These are phyloP conservation scores for Carcharodon carcharias DNA, from an alignment of 2,797 vertebrate species.

Conservation along the genomic window DNA sequence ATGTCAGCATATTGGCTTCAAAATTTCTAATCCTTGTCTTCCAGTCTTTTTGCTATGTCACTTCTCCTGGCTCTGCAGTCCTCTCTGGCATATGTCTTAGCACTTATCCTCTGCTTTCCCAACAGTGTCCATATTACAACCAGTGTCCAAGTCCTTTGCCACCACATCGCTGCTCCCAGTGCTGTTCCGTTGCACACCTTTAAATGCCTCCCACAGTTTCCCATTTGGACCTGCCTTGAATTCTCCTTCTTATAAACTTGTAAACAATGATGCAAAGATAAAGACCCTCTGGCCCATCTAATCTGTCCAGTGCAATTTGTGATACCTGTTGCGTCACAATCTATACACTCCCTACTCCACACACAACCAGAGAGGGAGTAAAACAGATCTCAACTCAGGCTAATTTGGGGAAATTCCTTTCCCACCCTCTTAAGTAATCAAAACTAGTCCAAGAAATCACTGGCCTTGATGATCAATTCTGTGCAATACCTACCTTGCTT, in stretches of 20 bases:
- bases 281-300: neutral
- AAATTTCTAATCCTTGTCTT: neutral
- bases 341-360: neutral
- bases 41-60: neutral
- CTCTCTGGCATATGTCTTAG: neutral
- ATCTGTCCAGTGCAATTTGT: neutral
- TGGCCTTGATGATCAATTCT: neutral
- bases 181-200: neutral
- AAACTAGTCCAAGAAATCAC: neutral
- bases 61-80: neutral
- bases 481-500: neutral
- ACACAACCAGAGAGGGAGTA: neutral
- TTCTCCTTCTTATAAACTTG: no score
- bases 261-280: neutral
- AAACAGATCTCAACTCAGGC: neutral
- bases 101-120: neutral
- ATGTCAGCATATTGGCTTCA: neutral
- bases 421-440: neutral
- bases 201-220: neutral
- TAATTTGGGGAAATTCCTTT: neutral
- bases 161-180: neutral
- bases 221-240: neutral
- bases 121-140: neutral
- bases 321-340: neutral
- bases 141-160: neutral